Evolutionary conservation across 2,888 invertebrate species (phyloP), one percentile per base, ranked within the genome.

Genomic region (Drosophila meridionalis): DNA sequence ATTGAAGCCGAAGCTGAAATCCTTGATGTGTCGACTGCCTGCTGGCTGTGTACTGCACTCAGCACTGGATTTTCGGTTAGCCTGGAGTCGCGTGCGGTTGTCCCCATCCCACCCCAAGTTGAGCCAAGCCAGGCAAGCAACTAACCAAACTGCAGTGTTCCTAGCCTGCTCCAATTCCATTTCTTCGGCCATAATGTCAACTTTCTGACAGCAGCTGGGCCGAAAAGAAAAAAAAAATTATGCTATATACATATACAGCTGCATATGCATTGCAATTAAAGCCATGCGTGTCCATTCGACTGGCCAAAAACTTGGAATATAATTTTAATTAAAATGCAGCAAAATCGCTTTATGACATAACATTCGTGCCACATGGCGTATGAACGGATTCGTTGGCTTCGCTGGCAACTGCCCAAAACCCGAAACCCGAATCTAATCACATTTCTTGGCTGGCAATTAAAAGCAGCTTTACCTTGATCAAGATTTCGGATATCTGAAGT

Each of bases 171-270:
- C 66, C 43, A 63, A 57, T 59, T 63, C 78, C 78, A 69, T 79
- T 76, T 73, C 83, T 83, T 83, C 63, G 64, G 65, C 78, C 71
- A 68, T 73, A 74, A 79, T 82, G 77, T 77, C 79, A 84, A 77
- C 84, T 69, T 77, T 79, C 60, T 69, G 82, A 80, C 74, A 82
- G 84, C 79, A 73, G 71, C 73, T 67, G 66, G 60, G 57, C 55
- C 48, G 66, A 26, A 20, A 30, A 56, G 12, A 36, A 14, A 7
- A 65, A 34, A 6, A 55, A 9, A 4, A 5, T 20, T 20, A 20
- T 20, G 20, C 20, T 20, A 40, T 38, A 36, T 8, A 55, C 2
- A 30, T 3, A 34, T 9, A n/a, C 34, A 75, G 30, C 45, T 48
- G 30, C 50, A 52, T 53, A 60, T 62, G 52, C 66, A 58, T 61